Evolutionary conservation across 2,888 invertebrate genomes (phyloP).

Genomic region (Patella caerulea): DNA sequence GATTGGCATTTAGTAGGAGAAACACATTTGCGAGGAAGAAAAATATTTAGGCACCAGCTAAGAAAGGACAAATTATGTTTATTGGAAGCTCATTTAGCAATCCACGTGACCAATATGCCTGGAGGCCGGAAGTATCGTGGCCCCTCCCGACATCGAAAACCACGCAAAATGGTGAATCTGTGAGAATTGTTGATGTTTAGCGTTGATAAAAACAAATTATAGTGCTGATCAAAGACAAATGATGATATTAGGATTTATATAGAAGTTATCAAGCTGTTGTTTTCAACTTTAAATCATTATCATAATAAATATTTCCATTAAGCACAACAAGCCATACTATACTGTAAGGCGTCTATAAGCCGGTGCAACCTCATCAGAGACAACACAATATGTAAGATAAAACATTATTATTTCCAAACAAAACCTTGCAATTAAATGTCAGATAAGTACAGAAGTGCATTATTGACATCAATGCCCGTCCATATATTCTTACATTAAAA

Average conservation of each 20-base stretch:
- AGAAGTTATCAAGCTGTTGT: background rate
- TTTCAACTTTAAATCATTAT: too few relatives aligned
- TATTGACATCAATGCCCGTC: too few relatives aligned
- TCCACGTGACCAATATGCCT: background rate
- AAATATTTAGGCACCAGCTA: background rate
- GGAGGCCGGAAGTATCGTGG: background rate
- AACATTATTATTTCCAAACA: too few relatives aligned
- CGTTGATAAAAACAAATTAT: conserved; percentile 1
- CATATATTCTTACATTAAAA: too few relatives aligned
- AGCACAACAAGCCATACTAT: too few relatives aligned
- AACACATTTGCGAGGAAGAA: conserved; percentile 4
- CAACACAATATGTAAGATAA: too few relatives aligned
- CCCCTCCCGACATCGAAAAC: conserved; percentile 7
- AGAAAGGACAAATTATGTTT: background rate
- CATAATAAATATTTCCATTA: too few relatives aligned
- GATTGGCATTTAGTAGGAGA: background rate
- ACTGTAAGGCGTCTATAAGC: too few relatives aligned
- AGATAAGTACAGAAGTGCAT: too few relatives aligned
- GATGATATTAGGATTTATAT: background rate
- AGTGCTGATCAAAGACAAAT: background rate
- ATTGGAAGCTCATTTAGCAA: background rate
- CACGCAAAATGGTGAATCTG: conserved; percentile 1
- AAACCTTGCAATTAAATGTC: too few relatives aligned
- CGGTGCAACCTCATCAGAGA: too few relatives aligned
- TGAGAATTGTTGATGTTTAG: conserved; percentile 2